Conservation (phyloP, 1,140 invertebrate genomes). For the Sinonovacula constricta region DNA sequence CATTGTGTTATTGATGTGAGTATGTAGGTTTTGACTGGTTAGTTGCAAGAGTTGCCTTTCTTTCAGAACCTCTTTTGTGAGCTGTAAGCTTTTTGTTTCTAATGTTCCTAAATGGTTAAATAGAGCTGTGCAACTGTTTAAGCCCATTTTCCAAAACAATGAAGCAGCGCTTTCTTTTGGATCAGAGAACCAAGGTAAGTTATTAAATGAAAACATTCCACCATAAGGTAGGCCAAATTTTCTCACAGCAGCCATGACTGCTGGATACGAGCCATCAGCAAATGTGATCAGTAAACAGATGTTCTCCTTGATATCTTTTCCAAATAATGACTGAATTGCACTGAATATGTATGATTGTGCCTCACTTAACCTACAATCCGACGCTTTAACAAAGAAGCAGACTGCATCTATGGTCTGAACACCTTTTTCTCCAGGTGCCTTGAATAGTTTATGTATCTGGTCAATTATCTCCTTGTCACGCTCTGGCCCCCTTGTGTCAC, state of each 20-base stretch:
- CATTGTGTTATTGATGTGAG: neutral
- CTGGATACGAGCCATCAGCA: too few species aligned
- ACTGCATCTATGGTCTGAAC: neutral
- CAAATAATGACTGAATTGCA: neutral
- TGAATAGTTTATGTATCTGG: neutral
- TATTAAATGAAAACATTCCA: neutral
- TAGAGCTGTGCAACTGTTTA: too few species aligned
- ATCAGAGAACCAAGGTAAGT: neutral
- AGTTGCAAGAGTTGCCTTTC: too few species aligned
- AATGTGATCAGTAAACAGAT: too few species aligned
- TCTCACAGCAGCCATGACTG: neutral
- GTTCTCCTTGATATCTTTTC: too few species aligned
- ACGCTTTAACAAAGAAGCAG: too few species aligned
- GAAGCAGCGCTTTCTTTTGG: too few species aligned
- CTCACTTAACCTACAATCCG: too few species aligned
- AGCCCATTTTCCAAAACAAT: neutral
- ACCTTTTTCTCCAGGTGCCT: too few species aligned
- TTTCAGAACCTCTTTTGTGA: too few species aligned
- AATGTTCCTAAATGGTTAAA: too few species aligned
- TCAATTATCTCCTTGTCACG: conserved; percentile 5
- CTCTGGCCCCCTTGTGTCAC: conserved; percentile 11
- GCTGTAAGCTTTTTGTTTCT: too few species aligned
- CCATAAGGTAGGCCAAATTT: neutral
- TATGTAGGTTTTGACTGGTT: neutral
- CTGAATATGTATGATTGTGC: neutral